Evolutionary conservation across 2,888 invertebrate genomes (phyloP), one percentile per base, ranked within the genome.

Genomic region (Drosophila subsilvestris): DNA sequence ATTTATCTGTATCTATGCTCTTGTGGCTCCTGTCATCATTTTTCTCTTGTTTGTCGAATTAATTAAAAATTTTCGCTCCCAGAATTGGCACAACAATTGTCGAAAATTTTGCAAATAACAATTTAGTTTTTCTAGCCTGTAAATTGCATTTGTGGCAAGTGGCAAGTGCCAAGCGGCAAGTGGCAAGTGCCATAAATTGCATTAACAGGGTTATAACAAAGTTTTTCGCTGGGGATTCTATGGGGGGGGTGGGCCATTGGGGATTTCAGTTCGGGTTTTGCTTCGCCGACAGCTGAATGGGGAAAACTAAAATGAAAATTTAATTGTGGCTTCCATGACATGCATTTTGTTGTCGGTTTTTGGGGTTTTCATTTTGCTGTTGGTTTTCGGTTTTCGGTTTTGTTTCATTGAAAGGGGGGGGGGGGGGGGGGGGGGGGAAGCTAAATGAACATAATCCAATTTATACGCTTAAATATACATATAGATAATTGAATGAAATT

Each of bases 71-170:
- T 20, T 20, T 68, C 18, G 55, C 12, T 48, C 18, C 68, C 12
- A 17, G 17, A 43, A 43, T 20, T 22, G 18, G 32, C 18, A 44
- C 42, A 29, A 27, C 37, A 65, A 48, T 60, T 55, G 69, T 48
- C 14, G 22, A 49, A 51, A 61, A 27, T 37, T 27, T 17, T 54
- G 29, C 22, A 65, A 86, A 71, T 75, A 69, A 63, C 50, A 62
- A 66, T 79, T 68, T 18, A 43, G 45, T 48, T 45, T 60, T 32
- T 18, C 43, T 29, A 18, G 18, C 18, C 20, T 48, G 17, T 18
- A 60, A 85, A 66, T 73, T 73, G 63, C 45, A 55, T 61, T 79
- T 63, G 47, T 22, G 29, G 12, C 47, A 48, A 59, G 50, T 14
- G 37, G 6, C 32, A 32, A 32, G 47, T 20, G 29, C 7, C 48